Conservation (phyloP, 2,797 vertebrate genomes). For the Buphagus erythrorhynchus region DNA sequence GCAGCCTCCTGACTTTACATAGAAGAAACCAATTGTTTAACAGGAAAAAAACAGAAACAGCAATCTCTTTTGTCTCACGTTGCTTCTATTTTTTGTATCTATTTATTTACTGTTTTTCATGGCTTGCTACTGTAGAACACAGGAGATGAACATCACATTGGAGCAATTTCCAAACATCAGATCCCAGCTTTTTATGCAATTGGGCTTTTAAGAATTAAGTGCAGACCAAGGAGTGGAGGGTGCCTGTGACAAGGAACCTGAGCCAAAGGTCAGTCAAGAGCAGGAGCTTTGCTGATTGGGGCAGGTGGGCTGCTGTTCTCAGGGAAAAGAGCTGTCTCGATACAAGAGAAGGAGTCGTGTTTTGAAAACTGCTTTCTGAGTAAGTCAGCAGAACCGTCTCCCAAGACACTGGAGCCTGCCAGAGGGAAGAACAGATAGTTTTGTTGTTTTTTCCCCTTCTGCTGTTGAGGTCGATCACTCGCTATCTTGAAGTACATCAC, state of each 20-base stretch:
- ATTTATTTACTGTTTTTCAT: background rate
- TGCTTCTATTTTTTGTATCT: background rate
- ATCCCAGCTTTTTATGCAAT: background rate
- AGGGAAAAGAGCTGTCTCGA: background rate
- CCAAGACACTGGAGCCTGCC: background rate
- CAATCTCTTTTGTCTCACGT: background rate
- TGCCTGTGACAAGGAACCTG: background rate
- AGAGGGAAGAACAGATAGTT: slow-evolving; percentile 28
- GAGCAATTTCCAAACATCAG: background rate
- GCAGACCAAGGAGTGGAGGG: background rate
- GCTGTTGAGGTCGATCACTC: slow-evolving; percentile 25
- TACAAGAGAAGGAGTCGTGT: background rate
- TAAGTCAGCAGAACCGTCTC: slow-evolving; percentile 43
- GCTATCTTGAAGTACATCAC: slow-evolving; percentile 37
- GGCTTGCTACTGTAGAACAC: accelerated
- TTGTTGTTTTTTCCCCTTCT: background rate
- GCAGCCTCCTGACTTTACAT: background rate
- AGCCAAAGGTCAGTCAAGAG: background rate
- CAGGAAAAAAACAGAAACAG: background rate
- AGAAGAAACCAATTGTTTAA: background rate
- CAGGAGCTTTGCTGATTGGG: background rate
- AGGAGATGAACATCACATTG: background rate
- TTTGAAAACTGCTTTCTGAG: slow-evolving; percentile 35
- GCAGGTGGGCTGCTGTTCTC: background rate
- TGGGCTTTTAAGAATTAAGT: background rate